Evolutionary conservation across 2,888 invertebrate species (phyloP), one percentile per base, ranked within the genome.

Genomic region (Leucophenga maculata): DNA sequence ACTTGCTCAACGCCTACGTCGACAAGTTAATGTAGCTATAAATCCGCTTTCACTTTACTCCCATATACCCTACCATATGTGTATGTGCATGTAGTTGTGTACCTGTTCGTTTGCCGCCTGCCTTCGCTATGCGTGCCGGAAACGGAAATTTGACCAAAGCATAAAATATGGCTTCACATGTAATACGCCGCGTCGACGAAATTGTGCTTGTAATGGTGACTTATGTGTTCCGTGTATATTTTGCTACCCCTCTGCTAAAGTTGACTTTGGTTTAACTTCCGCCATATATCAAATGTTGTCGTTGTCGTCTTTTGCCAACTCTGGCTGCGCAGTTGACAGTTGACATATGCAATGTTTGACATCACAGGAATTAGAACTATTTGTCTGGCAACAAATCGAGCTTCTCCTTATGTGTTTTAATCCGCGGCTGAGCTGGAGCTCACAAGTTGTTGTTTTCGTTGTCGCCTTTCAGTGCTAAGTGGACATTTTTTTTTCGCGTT

Each of bases 191-290:
- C 44, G n/a, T 48, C 68, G 32, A 31, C 54, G 67, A 65, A 71
- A 80, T 82, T 77, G 79, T 78, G 79, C 78, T 76, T 82, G 79
- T 78, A 82, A 82, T 79, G 76, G 82, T 79, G 82, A 79, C 82
- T 79, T 79, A 79, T 79, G 62, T 46, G 44, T 22, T 11, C 62
- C 4, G 11, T 32, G 32, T 32, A 32, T 20, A 55, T 55, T 13
- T 22, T 3, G 6, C 59, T 13, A 20, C 6, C 13, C 44, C 3
- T 46, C 18, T 62, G 22, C 14, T 6, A 39, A 39, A 39, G 39
- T 39, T 39, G 11, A 39, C 18, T 22, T 46, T 39, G 39, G 26
- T 18, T 62, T 20, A 62, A 62, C 46, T 62, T 46, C 32, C 44
- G 46, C 62, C 31, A 62, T 62, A 46, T 62, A 62, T 62, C 62